A percentile compares a stretch with the other conserved stretches of the same genome.
Evolutionary conservation across 2,797 vertebrate genomes (phyloP).

Genomic region (Catamblyrhynchus diadema): DNA sequence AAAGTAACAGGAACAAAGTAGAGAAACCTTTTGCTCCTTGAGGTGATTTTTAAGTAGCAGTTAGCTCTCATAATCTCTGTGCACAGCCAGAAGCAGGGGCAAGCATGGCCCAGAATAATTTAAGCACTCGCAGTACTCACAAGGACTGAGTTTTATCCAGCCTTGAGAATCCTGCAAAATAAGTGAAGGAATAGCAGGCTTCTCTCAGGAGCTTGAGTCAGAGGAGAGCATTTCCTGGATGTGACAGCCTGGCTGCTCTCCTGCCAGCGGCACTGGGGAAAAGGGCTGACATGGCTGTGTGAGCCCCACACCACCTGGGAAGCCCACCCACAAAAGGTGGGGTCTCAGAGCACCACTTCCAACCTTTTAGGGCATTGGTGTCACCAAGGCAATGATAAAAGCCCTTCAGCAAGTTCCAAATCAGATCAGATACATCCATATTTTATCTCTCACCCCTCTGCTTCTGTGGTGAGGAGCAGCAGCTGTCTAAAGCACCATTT

Average conservation of each 20-base stretch:
- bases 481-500: background rate
- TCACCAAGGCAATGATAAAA: background rate
- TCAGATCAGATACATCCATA: background rate
- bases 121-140: rapidly evolving
- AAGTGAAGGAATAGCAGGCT: background rate
- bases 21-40: background rate
- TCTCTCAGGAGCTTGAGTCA: background rate
- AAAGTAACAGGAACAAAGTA: background rate
- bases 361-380: background rate
- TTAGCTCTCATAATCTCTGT: background rate
- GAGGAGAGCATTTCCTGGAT: background rate
- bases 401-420: background rate
- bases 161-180: background rate
- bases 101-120: background rate
- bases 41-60: background rate
- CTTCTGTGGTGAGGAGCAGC: background rate
- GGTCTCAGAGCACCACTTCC: background rate
- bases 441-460: background rate
- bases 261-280: background rate
- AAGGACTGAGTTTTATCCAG: background rate
- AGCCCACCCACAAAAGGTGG: background rate
- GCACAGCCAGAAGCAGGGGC: background rate
- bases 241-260: background rate
- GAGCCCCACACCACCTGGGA: background rate
- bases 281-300: rapidly evolving